Base-by-base conservation (phyloP, 2,113 vertebrate species). In the Psilopogon haemacephalus region DNA sequence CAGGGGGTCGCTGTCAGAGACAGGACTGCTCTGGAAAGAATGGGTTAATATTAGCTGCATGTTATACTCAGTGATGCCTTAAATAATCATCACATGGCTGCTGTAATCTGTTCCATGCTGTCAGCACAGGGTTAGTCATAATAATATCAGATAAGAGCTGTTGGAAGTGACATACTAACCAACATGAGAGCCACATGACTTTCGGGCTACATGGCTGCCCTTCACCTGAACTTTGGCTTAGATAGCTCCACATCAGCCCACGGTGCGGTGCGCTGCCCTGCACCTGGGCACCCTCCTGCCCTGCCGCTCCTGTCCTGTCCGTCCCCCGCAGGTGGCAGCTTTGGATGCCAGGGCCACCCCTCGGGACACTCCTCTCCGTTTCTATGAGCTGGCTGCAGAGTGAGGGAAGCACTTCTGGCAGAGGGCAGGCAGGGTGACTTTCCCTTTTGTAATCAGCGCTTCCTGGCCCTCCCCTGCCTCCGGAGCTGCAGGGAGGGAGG, bases 151-250 rank as follows among this genome's bases (percentile, higher is more conserved):
- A 99, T 99, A 98, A 98, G 97, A 95, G 97, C 97, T 97, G 98
- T 97, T 98, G 97, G 97, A 98, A 97, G 97, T 98, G 97, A 98
- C 98, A 97, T 97, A 97, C 97, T 97, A 97, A 98, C 97, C 97
- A 98, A 98, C 98, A 98, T 97, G 98, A 97, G 98, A 98, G 98
- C 97, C 98, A 98, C 98, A 98, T 99, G 99, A 99, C 98, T 98
- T 96, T 97, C 97, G 98, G 98, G 98, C 98, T 97, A 95, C 93
- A 96, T 93, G 93, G 89, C 97, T 98, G 98, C 97, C 99, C 99
- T 99, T 99, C 98, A 99, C 96, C 95, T 98, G 98, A 99, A 99
- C 99, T 99, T 99, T 98, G 98, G 97, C 98, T 99, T 94, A 99
- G 96, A 98, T 98, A 96, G 92, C 54, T 95, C 68, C 44, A 60